Base-by-base conservation (phyloP, 2,113 vertebrate species). In the Takifugu flavidus region DNA sequence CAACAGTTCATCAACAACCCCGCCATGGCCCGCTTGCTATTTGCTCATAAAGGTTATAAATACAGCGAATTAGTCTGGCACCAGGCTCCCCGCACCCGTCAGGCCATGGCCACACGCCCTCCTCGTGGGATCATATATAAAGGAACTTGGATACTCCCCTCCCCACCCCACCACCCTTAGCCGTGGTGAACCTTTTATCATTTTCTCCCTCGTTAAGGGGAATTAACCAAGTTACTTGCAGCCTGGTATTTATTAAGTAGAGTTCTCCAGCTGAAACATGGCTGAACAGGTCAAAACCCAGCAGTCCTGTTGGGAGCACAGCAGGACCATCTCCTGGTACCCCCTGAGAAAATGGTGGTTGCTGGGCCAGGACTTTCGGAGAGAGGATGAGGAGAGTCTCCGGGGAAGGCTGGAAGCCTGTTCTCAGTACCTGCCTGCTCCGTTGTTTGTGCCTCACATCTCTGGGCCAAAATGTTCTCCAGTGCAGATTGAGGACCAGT, bases 11-110 rank as follows among this genome's bases (percentile, higher is more conserved):
- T 56, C 53, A 73, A 57, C 63, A 73, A 61, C 54, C 42, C 1
- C 43, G 29, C 49, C 67, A 44, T 25, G 12, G 65, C 56, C 62
- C 57, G 47, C 59, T 46, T 61, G 80, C 79, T 88, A 91, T 91
- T 90, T 91, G 67, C 51, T 74, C 73, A 79, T 31, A 90, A 70
- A 82, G 84, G 86, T 80, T 90, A 91, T 87, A 88, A 90, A 91
- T 91, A 91, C 60, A 71, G 72, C 60, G 77, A 88, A 91, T 91
- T 89, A 90, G 83, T 67, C 53, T 62, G 75, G 46, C 6, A 74
- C 59, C 47, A 5, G 20, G 55, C 68, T 53, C 56, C 62, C 65
- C 65, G 65, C 82, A 80, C 66, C 74, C 83, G 74, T 90, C 89
- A 85, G 80, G 74, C 56, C 74, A 63, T 76, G 49, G 67, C 65